A percentile compares a stretch with the other conserved stretches of the same genome.
These are phyloP conservation scores for Hipparchia semele DNA, from an alignment of 2,888 invertebrate genomes.

Conservation along the genomic window DNA sequence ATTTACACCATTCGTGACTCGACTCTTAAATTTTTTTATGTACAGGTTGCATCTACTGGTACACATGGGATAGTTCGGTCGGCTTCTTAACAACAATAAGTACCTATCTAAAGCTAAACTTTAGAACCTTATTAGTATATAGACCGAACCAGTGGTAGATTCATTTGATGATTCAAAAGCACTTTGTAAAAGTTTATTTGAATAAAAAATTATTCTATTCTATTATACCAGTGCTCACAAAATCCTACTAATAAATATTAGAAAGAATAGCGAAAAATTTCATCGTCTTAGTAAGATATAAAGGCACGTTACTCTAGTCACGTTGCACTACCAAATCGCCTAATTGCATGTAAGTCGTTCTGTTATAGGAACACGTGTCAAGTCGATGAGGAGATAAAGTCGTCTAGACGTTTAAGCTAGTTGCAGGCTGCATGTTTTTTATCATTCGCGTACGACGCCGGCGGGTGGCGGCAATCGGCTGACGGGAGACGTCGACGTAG, in stretches of 20 bases:
- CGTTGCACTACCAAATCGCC: constrained; percentile 15
- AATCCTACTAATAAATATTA: neutral
- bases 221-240: too few relatives aligned
- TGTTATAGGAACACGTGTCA: constrained; percentile 46
- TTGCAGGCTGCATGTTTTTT: constrained; percentile 45
- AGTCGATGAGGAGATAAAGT: constrained; percentile 50
- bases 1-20: neutral
- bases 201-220: too few relatives aligned
- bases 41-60: too few relatives aligned
- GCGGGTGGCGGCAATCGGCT: neutral
- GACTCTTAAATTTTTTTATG: neutral
- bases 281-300: neutral
- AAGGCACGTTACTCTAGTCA: constrained; percentile 19
- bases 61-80: too few relatives aligned
- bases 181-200: too few relatives aligned
- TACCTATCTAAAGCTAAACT: too few relatives aligned
- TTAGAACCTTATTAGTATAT: too few relatives aligned
- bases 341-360: constrained; percentile 23
- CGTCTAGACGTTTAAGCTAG: constrained; percentile 56
- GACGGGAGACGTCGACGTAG: neutral
- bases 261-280: too few relatives aligned
- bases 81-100: too few relatives aligned
- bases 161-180: too few relatives aligned
- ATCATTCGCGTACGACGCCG: constrained; percentile 38
- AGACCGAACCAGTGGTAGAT: too few relatives aligned